Percentiles rank a stretch among this genome's conserved stretches.
phyloP scores from a whole-genome alignment of 35 echinoderm and acorn worm genomes.

The Diadema setosum region DNA sequence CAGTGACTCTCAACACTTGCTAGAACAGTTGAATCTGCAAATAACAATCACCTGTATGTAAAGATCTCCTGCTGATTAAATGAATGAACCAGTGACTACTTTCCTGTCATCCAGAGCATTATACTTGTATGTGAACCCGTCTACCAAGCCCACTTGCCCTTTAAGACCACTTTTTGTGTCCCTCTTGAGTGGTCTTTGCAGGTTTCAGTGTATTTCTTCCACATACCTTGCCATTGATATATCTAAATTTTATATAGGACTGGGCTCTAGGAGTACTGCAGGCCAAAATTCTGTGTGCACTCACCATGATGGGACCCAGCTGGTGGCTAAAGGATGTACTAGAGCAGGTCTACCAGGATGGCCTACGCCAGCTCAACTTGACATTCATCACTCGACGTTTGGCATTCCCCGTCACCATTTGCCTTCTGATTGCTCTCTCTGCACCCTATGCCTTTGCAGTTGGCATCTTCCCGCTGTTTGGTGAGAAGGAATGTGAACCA shows the following conservation, averaged over 20 bases:
- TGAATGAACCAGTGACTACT: too few relatives aligned
- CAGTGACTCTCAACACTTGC: too few relatives aligned
- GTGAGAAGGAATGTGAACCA: too few relatives aligned
- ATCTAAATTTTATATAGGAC: slow-evolving; percentile 28
- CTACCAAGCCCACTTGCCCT: too few relatives aligned
- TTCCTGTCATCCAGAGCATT: too few relatives aligned
- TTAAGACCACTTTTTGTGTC: too few relatives aligned
- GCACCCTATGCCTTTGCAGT: slow-evolving; percentile 71
- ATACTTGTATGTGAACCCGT: too few relatives aligned
- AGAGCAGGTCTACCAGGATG: slow-evolving; percentile 95
- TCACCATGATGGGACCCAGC: slow-evolving; percentile 99
- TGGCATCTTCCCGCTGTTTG: slow-evolving; percentile 77
- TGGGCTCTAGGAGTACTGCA: slow-evolving; percentile 97
- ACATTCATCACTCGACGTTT: slow-evolving; percentile 66
- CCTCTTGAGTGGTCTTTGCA: too few relatives aligned
- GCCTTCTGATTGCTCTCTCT: slow-evolving; percentile 72
- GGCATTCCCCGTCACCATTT: slow-evolving; percentile 71
- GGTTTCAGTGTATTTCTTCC: too few relatives aligned
- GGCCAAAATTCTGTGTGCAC: slow-evolving; percentile 95
- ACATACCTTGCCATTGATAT: neutral
- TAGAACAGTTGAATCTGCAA: too few relatives aligned
- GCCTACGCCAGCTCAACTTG: slow-evolving; percentile 91
- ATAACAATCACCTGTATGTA: too few relatives aligned
- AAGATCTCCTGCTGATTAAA: too few relatives aligned
- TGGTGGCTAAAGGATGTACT: slow-evolving; percentile 96